Evolutionary conservation across 2,113 vertebrate species (phyloP).

Genomic region (Sakesphorus luctuosus): DNA sequence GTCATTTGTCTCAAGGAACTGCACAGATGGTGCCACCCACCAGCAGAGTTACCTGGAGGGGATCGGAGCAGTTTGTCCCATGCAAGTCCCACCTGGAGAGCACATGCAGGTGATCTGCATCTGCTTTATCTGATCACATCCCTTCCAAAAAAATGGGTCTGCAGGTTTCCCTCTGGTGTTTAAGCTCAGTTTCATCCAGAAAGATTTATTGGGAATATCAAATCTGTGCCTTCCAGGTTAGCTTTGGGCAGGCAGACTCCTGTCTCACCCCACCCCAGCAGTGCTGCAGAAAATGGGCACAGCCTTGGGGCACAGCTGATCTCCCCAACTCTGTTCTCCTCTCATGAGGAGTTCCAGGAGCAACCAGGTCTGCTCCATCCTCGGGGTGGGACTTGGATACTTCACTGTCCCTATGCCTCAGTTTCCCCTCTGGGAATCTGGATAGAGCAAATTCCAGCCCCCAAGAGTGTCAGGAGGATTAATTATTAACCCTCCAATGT

Average conservation of each 20-base stretch:
- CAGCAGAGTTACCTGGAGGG: not conserved
- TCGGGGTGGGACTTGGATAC: not conserved
- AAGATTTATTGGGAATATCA: not conserved
- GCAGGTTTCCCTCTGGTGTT: not conserved
- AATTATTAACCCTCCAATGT: not conserved
- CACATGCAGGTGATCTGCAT: too few species aligned
- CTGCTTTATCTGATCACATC: not conserved
- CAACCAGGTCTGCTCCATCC: not conserved
- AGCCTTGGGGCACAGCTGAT: too few species aligned
- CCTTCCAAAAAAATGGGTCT: not conserved
- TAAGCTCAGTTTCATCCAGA: not conserved
- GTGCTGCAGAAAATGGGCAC: not conserved
- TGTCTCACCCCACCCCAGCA: not conserved
- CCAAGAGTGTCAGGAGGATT: rapidly evolving
- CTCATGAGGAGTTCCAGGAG: not conserved
- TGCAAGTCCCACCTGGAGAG: not conserved
- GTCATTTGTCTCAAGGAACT: not conserved
- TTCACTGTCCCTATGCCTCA: not conserved
- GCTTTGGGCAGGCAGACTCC: not conserved
- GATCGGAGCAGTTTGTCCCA: not conserved
- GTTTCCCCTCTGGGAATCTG: not conserved
- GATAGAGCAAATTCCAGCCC: not conserved
- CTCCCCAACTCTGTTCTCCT: not conserved
- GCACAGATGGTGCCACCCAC: not conserved
- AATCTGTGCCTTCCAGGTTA: not conserved